These are phyloP conservation scores for Cantharis nigra DNA, from an alignment of 2,888 invertebrate genomes.

Conservation along the genomic window DNA sequence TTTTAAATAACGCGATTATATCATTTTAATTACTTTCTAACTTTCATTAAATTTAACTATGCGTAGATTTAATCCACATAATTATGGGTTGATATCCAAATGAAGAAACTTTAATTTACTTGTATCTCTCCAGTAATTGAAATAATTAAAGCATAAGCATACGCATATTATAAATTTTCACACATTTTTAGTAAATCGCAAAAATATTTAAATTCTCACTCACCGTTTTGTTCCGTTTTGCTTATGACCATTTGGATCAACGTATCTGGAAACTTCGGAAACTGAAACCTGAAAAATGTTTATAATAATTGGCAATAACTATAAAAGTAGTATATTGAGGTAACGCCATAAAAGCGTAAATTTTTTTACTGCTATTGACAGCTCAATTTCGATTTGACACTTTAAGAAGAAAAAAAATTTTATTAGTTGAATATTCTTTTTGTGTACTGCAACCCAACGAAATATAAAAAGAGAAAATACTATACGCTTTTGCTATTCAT, in stretches of 20 bases:
- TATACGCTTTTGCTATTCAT: not conserved
- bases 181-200: not conserved
- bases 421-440: slow-evolving; percentile 8
- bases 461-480: slow-evolving; percentile 10
- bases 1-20: not conserved
- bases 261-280: slow-evolving; percentile 12
- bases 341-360: slow-evolving; percentile 3
- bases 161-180: not conserved
- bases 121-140: not conserved
- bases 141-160: not conserved
- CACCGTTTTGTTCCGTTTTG: slow-evolving; percentile 5
- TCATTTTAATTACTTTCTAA: not conserved
- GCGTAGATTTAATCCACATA: not conserved
- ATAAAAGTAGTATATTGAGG: slow-evolving; percentile 5
- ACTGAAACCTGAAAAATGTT: slow-evolving; percentile 22
- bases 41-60: not conserved
- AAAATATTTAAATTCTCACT: not conserved
- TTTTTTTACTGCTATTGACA: slow-evolving; percentile 22
- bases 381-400: slow-evolving; percentile 17
- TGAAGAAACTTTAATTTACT: not conserved
- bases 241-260: slow-evolving; percentile 9
- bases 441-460: slow-evolving; percentile 1
- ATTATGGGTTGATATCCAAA: not conserved
- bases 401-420: slow-evolving; percentile 12
- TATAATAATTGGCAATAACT: slow-evolving; percentile 14